Evolutionary conservation across 92 coral and sea anemone species (phyloP).

Genomic region (Ricordea florida): DNA sequence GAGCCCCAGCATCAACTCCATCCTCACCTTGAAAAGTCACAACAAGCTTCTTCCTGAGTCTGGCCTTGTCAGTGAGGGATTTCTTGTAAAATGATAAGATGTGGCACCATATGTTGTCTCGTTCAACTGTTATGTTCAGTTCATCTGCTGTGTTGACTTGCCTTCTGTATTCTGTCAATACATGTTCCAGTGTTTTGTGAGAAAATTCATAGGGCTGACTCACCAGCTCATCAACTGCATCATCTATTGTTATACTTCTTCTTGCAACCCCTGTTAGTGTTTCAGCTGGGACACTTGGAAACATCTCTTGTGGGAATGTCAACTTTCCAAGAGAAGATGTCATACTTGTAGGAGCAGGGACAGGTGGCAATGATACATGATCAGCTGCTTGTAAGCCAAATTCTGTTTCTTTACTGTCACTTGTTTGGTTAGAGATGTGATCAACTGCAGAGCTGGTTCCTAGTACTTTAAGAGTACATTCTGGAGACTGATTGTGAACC

Average conservation of each 20-base stretch:
- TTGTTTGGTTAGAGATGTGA: background rate
- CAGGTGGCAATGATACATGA: background rate
- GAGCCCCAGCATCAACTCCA: conserved; percentile 40
- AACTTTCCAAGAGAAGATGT: background rate
- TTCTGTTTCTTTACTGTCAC: background rate
- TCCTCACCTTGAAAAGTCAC: conserved; percentile 29
- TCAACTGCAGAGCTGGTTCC: conserved; percentile 8
- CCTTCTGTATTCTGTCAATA: background rate
- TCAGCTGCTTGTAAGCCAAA: background rate
- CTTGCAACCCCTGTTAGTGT: background rate
- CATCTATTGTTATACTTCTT: background rate
- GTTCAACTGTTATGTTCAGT: conserved; percentile 7
- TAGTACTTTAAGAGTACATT: conserved; percentile 10
- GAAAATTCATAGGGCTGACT: background rate
- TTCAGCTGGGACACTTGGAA: background rate
- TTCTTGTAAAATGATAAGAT: conserved; percentile 33
- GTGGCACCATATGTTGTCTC: conserved; percentile 29
- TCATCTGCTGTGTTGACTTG: background rate
- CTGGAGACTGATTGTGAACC: background rate
- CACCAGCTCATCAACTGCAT: background rate
- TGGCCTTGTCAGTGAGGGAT: background rate
- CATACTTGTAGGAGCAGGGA: background rate
- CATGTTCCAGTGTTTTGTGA: background rate
- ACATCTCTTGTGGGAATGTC: background rate
- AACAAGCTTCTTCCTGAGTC: conserved; percentile 19